A percentile compares a stretch with the other conserved stretches of the same genome.
These are phyloP conservation scores for Aphaenogaster ashmeadi DNA, from an alignment of 1,140 invertebrate genomes.

Conservation along the genomic window DNA sequence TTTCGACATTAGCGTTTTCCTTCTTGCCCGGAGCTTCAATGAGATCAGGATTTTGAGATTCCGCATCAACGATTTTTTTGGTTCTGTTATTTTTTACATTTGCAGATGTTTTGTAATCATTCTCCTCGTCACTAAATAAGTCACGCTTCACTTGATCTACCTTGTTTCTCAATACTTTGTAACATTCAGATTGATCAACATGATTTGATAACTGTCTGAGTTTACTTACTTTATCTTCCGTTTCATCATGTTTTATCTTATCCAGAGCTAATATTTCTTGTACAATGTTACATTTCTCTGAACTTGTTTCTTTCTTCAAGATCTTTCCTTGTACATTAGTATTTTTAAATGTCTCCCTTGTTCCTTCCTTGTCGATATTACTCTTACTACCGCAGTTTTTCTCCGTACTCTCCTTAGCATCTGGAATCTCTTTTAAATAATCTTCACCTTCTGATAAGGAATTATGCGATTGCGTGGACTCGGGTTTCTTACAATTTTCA, in stretches of 20 bases:
- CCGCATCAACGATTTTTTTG: conserved; percentile 40
- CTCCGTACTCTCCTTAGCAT: not conserved
- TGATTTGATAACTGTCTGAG: conserved; percentile 15
- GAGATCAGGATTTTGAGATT: not conserved
- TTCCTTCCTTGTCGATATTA: not conserved
- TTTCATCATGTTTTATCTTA: not conserved
- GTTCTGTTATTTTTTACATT: not conserved
- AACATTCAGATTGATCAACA: conserved; percentile 57
- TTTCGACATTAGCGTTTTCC: conserved; percentile 31
- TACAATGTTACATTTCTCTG: not conserved
- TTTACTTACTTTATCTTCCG: not conserved
- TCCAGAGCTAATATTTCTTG: not conserved
- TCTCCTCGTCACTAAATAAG: conserved; percentile 84
- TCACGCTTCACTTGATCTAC: conserved; percentile 84
- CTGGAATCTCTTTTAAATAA: not conserved
- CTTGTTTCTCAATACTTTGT: conserved; percentile 75
- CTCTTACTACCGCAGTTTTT: not conserved
- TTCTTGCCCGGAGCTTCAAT: not conserved
- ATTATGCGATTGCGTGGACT: not conserved
- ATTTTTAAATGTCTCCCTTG: not conserved
- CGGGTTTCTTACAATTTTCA: not conserved
- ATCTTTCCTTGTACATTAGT: not conserved
- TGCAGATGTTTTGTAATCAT: conserved; percentile 75
- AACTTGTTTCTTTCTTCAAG: not conserved
- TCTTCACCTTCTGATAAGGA: not conserved